phyloP scores from a whole-genome alignment of 2,888 invertebrate species.

The Glyphotaelius pellucidus region DNA sequence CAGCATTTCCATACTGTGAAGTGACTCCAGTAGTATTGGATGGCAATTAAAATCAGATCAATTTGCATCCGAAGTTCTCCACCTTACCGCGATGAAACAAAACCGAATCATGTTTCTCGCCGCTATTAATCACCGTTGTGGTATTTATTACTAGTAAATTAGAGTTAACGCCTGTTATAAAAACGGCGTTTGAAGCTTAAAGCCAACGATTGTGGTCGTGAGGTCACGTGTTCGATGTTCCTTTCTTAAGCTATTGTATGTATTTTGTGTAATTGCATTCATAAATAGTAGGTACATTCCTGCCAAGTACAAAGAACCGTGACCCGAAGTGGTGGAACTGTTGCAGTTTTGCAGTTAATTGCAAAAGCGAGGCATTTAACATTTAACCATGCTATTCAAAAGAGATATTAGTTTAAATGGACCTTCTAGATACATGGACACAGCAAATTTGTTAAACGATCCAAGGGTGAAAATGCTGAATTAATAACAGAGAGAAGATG shows the following conservation, averaged over 20 bases:
- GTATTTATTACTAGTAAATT: slow-evolving; percentile 29
- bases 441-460: neutral
- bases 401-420: neutral
- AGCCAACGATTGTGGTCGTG: slow-evolving; percentile 2
- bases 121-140: neutral
- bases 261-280: slow-evolving; percentile 2
- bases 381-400: neutral
- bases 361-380: neutral
- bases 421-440: neutral
- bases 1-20: neutral
- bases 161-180: slow-evolving; percentile 4
- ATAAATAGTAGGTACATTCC: neutral
- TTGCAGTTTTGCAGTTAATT: neutral
- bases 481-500: neutral
- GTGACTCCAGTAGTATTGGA: neutral
- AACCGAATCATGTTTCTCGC: neutral
- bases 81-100: slow-evolving; percentile 10
- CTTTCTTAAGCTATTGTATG: neutral
- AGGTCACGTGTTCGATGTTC: slow-evolving; percentile 2
- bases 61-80: slow-evolving; percentile 42
- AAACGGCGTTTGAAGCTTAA: neutral
- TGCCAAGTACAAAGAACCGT: neutral
- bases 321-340: neutral
- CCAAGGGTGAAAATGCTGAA: neutral
- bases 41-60: slow-evolving; percentile 52